These are phyloP conservation scores for Neodiprion fabricii DNA, from an alignment of 1,140 invertebrate species.

Conservation along the genomic window DNA sequence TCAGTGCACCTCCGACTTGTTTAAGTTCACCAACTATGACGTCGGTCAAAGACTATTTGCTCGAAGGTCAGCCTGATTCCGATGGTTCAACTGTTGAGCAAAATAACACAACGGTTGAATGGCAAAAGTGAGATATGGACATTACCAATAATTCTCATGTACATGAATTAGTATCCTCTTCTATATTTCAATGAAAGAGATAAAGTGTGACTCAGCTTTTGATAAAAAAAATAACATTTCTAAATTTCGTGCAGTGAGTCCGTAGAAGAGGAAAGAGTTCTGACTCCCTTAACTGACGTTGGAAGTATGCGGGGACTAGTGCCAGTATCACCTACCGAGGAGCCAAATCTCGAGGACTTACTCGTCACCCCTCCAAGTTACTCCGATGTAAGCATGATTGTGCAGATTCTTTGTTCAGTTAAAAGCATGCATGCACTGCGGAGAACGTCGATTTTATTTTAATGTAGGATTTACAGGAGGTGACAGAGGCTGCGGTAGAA, in stretches of 20 bases:
- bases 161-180: background rate
- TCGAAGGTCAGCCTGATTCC: slow-evolving; percentile 37
- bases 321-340: slow-evolving; percentile 54
- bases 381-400: slow-evolving; percentile 44
- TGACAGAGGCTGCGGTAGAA: slow-evolving; percentile 53
- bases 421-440: slow-evolving; percentile 7
- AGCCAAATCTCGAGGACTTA: slow-evolving; percentile 50
- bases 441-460: slow-evolving; percentile 15
- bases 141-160: slow-evolving; percentile 10
- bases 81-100: slow-evolving; percentile 36
- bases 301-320: slow-evolving; percentile 53
- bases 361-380: slow-evolving; percentile 50
- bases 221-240: slow-evolving; percentile 47
- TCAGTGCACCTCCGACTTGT: slow-evolving; percentile 70
- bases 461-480: slow-evolving; percentile 44
- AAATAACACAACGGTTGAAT: slow-evolving; percentile 39
- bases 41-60: slow-evolving; percentile 41
- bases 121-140: slow-evolving; percentile 39
- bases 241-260: slow-evolving; percentile 35
- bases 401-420: slow-evolving; percentile 10
- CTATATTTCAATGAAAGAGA: too few species aligned
- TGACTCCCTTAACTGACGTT: slow-evolving; percentile 54
- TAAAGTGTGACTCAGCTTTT: slow-evolving; percentile 28
- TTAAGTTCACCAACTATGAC: slow-evolving; percentile 66
- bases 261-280: slow-evolving; percentile 52